phyloP scores from a whole-genome alignment of 2,113 vertebrate genomes.

The Oncorhynchus tshawytscha region DNA sequence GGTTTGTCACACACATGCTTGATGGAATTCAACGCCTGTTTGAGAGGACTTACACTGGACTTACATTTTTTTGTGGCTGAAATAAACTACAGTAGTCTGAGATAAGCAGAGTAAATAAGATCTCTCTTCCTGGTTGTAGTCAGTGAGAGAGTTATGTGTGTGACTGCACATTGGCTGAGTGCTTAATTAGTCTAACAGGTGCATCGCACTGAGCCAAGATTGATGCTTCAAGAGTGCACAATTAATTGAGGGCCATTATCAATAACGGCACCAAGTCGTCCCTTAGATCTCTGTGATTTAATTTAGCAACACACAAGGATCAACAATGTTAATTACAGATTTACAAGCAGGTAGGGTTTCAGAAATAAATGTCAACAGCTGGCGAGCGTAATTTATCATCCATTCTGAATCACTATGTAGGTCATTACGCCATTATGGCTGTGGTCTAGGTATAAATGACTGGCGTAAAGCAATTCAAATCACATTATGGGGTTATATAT shows the following conservation, averaged over 20 bases:
- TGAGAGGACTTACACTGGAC: no score
- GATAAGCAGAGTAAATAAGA: no score
- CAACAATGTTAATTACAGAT: slow-evolving; percentile 67
- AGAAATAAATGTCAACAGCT: slow-evolving; percentile 61
- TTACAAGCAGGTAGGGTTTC: slow-evolving; percentile 60
- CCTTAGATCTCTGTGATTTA: slow-evolving; percentile 60
- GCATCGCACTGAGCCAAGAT: slow-evolving; percentile 50
- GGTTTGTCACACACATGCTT: neutral
- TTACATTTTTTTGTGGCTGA: no score
- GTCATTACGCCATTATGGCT: slow-evolving; percentile 30
- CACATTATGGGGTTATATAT: slow-evolving; percentile 50
- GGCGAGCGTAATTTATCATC: slow-evolving; percentile 50
- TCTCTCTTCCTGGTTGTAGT: slow-evolving; percentile 16
- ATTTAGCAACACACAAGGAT: slow-evolving; percentile 63
- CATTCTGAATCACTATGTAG: slow-evolving; percentile 34
- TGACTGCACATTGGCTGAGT: slow-evolving; percentile 32
- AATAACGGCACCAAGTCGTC: slow-evolving; percentile 60
- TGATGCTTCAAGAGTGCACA: slow-evolving; percentile 57
- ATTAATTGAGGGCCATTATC: slow-evolving; percentile 67
- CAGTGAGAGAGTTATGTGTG: slow-evolving; percentile 29
- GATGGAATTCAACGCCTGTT: neutral
- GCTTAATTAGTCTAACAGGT: slow-evolving; percentile 64
- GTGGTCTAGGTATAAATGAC: slow-evolving; percentile 41
- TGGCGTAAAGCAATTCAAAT: slow-evolving; percentile 36
- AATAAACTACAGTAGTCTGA: no score